phyloP scores from a whole-genome alignment of 2,888 invertebrate genomes.

The Rhogogaster chlorosoma region DNA sequence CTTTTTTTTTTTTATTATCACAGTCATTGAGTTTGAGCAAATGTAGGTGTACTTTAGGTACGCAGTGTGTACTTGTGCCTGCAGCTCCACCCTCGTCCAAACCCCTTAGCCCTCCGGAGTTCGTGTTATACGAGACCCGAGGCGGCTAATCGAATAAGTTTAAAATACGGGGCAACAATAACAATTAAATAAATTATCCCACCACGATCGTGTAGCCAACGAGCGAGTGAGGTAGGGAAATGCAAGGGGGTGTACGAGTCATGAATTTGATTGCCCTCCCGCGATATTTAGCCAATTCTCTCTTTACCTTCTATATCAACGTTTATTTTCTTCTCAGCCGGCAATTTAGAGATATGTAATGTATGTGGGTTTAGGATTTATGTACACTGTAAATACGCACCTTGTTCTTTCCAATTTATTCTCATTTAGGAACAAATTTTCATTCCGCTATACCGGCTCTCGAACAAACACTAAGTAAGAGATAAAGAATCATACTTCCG shows the following conservation, averaged over 20 bases:
- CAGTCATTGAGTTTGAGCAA: not conserved
- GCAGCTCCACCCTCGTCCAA: not conserved
- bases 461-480: not conserved
- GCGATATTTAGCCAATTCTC: not conserved
- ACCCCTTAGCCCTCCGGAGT: not conserved
- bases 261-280: conserved; percentile 44
- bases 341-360: not conserved
- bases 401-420: not conserved
- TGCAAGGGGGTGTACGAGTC: conserved; percentile 5
- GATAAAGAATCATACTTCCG: not conserved
- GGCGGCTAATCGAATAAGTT: conserved; percentile 46
- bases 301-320: not conserved
- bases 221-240: not conserved
- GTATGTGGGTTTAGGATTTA: not conserved
- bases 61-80: not conserved
- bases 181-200: conserved; percentile 43
- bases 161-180: conserved; percentile 43
- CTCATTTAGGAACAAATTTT: not conserved
- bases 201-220: not conserved
- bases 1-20: conserved; percentile 14
- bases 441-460: too few species aligned
- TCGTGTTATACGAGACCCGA: not conserved
- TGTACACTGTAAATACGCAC: not conserved
- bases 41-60: not conserved
- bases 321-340: not conserved